Evolutionary conservation across 2,797 vertebrate genomes (phyloP).

Genomic region (Thripadectes ignobilis): DNA sequence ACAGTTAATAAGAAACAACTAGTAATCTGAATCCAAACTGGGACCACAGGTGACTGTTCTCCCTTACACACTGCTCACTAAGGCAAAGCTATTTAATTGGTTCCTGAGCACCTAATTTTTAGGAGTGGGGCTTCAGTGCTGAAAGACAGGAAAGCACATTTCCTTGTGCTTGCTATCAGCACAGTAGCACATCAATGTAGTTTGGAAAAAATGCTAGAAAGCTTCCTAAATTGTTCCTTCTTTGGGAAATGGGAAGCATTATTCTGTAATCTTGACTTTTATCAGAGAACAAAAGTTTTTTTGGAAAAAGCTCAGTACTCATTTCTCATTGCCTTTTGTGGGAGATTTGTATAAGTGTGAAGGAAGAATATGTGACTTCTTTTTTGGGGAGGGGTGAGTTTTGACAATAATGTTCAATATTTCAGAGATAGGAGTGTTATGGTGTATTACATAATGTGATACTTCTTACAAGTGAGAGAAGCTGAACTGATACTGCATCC

Average conservation of each 20-base stretch:
- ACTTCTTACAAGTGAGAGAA: neutral
- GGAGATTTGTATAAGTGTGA: neutral
- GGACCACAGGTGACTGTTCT: neutral
- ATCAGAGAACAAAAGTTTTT: neutral
- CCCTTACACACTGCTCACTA: neutral
- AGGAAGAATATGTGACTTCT: neutral
- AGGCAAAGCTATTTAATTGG: constrained; percentile 56
- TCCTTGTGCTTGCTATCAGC: constrained; percentile 3
- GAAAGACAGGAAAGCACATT: neutral
- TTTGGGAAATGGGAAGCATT: neutral
- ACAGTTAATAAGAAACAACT: constrained; percentile 19
- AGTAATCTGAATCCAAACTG: constrained; percentile 8
- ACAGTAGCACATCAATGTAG: neutral
- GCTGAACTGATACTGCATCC: neutral
- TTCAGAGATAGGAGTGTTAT: neutral
- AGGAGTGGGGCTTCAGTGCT: constrained; percentile 1
- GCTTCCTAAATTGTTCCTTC: neutral
- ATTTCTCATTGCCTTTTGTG: neutral
- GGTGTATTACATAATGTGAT: neutral
- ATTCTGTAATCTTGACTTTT: neutral
- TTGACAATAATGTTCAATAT: neutral
- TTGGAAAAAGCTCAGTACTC: neutral
- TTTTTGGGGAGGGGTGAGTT: fast-evolving
- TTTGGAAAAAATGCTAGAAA: constrained; percentile 22
- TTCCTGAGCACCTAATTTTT: constrained; percentile 66